Conservation (phyloP, 2,113 vertebrate species). For the Bos javanicus region DNA sequence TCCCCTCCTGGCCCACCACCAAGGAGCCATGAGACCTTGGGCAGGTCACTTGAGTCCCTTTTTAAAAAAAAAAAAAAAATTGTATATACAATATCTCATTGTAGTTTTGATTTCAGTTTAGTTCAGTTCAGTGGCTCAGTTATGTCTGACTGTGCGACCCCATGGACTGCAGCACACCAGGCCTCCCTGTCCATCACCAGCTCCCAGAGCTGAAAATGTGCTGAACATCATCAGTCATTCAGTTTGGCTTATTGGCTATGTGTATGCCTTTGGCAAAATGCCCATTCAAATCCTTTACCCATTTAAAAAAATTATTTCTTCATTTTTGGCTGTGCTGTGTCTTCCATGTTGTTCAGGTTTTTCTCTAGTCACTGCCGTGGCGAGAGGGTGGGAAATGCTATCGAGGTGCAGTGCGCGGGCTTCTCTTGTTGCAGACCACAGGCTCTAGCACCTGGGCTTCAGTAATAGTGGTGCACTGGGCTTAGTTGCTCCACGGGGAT, state of each 20-base stretch:
- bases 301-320: neutral
- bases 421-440: neutral
- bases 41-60: neutral
- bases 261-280: neutral
- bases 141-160: accelerated
- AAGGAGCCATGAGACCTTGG: neutral
- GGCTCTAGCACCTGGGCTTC: neutral
- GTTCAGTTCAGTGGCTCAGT: neutral
- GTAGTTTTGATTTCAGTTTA: neutral
- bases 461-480: neutral
- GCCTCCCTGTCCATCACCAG: neutral
- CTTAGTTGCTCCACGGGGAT: neutral
- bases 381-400: neutral
- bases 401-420: neutral
- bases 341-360: neutral
- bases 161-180: neutral
- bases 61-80: neutral
- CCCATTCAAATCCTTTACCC: neutral
- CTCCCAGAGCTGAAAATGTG: neutral
- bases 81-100: neutral
- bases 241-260: neutral
- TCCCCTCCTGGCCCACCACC: neutral
- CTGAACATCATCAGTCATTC: no score
- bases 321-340: neutral
- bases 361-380: neutral